Evolutionary conservation across 2,797 vertebrate genomes (phyloP).

Genomic region (Clarias pachynema): DNA sequence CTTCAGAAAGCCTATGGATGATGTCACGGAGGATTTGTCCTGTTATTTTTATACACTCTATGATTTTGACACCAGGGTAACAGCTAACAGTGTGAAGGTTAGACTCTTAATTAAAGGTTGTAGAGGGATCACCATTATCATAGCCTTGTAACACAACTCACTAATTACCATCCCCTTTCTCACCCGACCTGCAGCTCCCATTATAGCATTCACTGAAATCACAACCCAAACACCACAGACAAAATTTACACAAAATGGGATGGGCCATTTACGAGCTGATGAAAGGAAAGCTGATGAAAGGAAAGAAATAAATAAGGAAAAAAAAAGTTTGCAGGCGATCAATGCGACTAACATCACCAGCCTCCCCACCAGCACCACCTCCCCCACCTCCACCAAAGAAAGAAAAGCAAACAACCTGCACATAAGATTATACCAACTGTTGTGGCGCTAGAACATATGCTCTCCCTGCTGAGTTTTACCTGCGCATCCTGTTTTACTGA

Average conservation of each 20-base stretch:
- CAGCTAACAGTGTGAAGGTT: no score
- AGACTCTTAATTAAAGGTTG: not conserved
- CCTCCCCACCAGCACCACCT: not conserved
- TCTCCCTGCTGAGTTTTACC: conserved; percentile 28
- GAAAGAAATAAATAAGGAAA: not conserved
- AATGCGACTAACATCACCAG: not conserved
- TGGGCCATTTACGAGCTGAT: not conserved
- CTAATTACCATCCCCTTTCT: not conserved
- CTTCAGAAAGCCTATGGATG: no score
- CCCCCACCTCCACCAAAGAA: not conserved
- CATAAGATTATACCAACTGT: not conserved
- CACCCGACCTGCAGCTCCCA: not conserved
- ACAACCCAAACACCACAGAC: not conserved
- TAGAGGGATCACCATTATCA: not conserved
- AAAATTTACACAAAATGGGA: not conserved
- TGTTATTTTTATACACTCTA: no score
- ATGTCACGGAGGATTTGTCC: no score
- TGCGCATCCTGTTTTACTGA: conserved; percentile 9
- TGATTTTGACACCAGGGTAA: no score
- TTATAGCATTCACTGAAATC: not conserved
- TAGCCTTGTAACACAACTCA: not conserved
- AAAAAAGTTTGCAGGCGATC: not conserved
- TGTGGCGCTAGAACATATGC: not conserved
- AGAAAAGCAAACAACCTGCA: not conserved
- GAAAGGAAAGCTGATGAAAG: not conserved